A percentile compares a stretch with the other conserved stretches of the same genome.
These are phyloP conservation scores for Macrotrachela quadricornifera DNA, from an alignment of 1,140 invertebrate genomes.

Conservation along the genomic window DNA sequence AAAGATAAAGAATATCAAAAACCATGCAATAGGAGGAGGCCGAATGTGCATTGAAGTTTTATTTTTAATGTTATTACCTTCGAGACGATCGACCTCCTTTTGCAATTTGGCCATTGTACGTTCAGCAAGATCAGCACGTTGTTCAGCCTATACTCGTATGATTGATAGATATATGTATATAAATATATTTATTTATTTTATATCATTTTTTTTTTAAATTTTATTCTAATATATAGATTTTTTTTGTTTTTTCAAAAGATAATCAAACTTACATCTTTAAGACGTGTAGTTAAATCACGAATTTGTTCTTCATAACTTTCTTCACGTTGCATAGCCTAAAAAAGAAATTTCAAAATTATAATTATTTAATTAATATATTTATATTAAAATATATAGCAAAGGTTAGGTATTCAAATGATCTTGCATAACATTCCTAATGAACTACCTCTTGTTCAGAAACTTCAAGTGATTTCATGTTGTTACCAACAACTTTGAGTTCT, in stretches of 20 bases:
- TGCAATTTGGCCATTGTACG: conserved; percentile 13
- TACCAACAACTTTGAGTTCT: conserved; percentile 94
- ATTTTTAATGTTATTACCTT: conserved; percentile 13
- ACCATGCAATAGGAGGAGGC: neutral
- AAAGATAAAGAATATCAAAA: too few species aligned
- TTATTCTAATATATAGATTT: neutral
- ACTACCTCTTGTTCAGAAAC: conserved; percentile 94
- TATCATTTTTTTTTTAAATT: neutral
- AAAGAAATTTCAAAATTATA: neutral
- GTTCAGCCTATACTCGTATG: conserved; percentile 12
- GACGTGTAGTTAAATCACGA: conserved; percentile 88
- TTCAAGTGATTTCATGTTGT: conserved; percentile 99
- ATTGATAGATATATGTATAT: too few species aligned
- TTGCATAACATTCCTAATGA: too few species aligned
- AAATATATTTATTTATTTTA: too few species aligned
- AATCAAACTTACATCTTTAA: conserved; percentile 67
- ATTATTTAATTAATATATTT: too few species aligned
- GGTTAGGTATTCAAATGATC: too few species aligned
- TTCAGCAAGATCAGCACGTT: conserved; percentile 16
- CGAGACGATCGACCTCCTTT: conserved; percentile 16
- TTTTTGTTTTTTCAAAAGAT: conserved; percentile 1
- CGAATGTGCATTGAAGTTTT: neutral
- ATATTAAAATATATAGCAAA: too few species aligned
- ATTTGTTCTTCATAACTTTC: conserved; percentile 99
- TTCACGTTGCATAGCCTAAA: conserved; percentile 91